Base-by-base conservation (phyloP, 2,888 invertebrate species). In the Cataglyphis altisquamis region DNA sequence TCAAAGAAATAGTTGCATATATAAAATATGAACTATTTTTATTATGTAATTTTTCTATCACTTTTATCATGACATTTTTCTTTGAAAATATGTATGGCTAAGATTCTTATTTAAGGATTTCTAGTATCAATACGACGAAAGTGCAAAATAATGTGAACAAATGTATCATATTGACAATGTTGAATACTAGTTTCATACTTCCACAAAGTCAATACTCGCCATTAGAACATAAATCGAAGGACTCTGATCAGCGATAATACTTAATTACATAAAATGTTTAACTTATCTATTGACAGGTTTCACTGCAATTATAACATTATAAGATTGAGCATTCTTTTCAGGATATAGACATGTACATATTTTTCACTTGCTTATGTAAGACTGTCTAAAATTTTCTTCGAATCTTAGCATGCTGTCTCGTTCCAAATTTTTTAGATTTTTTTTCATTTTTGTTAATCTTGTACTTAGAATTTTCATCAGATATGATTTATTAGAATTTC, bases 141-240 rank as follows among this genome's bases (percentile, higher is more conserved):
- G 29, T 25, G 29, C n/a, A 9, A 41, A 45, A 62, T 68, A 68
- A 77, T n/a, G 10, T 29, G 21, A 77, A 77, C 57, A 57, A 60
- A 57, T 70, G n/a, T 80, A 80, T 70, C n/a, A 36, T 45, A 70
- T 36, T 60, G 25, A 77, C 55, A 2, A 70, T 78, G 45, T 70
- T 32, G 45, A 78, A 60, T 25, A 32, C 78, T 80, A 80, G 60
- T 72, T 80, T 48, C 60, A 48, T 80, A 80, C 60, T 72, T 80
- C 52, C 72, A 80, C 45, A 25, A 80, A 80, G 60, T 80, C 72
- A 72, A 80, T 78, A 78, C 72, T 80, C 72, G 78, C 72, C 78
- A 80, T 80, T 80, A 80, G 55, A 36, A 67, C 29, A 21, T 67
- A 72, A 78, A 62, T 45, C 3, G 18, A 72, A 60, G 72, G 18